A percentile compares a stretch with the other conserved stretches of the same genome.
Evolutionary conservation across 2,113 vertebrate genomes (phyloP).

Genomic region (Alosa alosa): DNA sequence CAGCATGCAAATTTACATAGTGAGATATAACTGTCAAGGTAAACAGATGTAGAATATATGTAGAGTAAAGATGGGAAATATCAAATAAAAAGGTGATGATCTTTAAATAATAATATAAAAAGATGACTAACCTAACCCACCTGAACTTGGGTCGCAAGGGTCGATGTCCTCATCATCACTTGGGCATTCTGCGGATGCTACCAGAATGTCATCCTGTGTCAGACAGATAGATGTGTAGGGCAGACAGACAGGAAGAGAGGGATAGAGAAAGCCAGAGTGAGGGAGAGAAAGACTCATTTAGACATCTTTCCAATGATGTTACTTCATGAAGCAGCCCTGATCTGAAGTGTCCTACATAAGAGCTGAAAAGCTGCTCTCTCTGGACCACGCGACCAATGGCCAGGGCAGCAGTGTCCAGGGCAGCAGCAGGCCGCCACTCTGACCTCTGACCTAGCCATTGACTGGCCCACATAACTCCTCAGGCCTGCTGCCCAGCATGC

Average conservation of each 20-base stretch:
- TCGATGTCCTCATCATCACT: conserved; percentile 84
- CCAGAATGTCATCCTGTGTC: conserved; percentile 76
- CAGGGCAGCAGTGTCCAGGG: not conserved
- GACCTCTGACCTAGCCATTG: conserved; percentile 1
- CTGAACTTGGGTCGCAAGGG: conserved; percentile 91
- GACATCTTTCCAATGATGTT: conserved; percentile 12
- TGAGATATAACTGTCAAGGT: not conserved
- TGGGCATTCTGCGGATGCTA: conserved; percentile 70
- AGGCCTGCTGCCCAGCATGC: not conserved
- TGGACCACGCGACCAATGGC: not conserved
- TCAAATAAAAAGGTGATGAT: not conserved
- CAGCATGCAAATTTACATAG: not conserved
- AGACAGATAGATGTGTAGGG: conserved; percentile 44
- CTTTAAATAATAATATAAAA: conserved; percentile 74
- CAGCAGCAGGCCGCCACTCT: not conserved
- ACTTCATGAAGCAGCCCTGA: not conserved
- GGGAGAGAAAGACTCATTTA: conserved; percentile 21
- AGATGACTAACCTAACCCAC: conserved; percentile 92
- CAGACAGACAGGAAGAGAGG: conserved; percentile 33
- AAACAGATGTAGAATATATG: conserved; percentile 27
- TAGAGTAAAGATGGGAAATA: conserved; percentile 43
- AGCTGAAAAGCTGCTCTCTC: not conserved
- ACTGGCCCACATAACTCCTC: not conserved
- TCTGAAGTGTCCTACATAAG: conserved; percentile 2
- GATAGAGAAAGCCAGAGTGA: conserved; percentile 45